phyloP scores from a whole-genome alignment of 2,113 vertebrate species.

The Eudyptes chrysolophus region DNA sequence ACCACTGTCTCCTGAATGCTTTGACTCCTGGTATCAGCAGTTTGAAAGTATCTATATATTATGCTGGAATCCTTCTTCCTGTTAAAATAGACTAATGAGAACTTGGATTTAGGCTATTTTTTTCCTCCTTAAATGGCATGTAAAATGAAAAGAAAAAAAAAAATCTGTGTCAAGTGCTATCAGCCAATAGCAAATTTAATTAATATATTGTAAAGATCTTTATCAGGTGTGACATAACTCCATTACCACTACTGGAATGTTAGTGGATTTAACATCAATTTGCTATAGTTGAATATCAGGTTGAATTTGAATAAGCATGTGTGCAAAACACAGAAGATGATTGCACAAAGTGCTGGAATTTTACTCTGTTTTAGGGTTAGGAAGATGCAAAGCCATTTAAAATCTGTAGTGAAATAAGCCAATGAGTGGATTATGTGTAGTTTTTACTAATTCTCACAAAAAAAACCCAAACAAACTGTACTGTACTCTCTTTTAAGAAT shows the following conservation, averaged over 20 bases:
- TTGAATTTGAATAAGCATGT: not conserved
- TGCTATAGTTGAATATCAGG: not conserved
- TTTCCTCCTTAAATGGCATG: not conserved
- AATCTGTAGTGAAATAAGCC: not conserved
- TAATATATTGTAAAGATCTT: not conserved
- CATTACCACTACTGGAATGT: not conserved
- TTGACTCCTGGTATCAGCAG: not conserved
- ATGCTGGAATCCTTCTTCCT: not conserved
- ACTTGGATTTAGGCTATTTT: not conserved
- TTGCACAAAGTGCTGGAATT: not conserved
- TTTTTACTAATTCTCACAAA: not conserved
- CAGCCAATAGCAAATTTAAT: not conserved
- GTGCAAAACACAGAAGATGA: not conserved
- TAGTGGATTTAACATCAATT: not conserved
- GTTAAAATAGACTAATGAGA: not conserved
- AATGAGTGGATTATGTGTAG: rapidly evolving
- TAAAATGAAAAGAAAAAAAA: not conserved
- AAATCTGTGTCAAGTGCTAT: not conserved
- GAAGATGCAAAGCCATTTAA: not conserved
- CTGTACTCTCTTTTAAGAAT: not conserved
- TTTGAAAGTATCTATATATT: not conserved
- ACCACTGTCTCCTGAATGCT: not conserved
- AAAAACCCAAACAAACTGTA: too few species aligned
- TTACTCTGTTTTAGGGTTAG: not conserved
- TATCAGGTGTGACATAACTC: not conserved